Evolutionary conservation across 2,113 vertebrate genomes (phyloP).

Genomic region (Phocoena sinus): DNA sequence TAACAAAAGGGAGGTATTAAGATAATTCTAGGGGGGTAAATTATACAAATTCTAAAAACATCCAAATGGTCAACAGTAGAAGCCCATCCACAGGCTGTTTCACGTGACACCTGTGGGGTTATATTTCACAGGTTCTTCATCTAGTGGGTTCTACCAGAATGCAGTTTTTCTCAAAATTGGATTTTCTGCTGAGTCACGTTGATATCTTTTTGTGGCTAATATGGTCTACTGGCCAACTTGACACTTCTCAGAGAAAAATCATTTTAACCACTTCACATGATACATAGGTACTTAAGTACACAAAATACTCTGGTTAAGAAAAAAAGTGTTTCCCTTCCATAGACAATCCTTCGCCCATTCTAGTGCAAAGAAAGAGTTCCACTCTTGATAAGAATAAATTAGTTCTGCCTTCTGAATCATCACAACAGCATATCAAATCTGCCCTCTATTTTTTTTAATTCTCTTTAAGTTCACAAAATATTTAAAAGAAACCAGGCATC

Average conservation of each 20-base stretch:
- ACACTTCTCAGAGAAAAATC: slow-evolving; percentile 4
- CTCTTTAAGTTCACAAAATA: not conserved
- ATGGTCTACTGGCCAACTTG: not conserved
- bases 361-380: not conserved
- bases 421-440: not conserved
- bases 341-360: not conserved
- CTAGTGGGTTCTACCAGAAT: not conserved
- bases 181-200: not conserved
- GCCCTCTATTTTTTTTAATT: not conserved
- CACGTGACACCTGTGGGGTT: not conserved
- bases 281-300: not conserved
- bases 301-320: not conserved
- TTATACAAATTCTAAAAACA: not conserved
- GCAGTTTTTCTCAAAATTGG: not conserved
- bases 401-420: not conserved
- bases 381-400: not conserved
- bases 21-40: not conserved
- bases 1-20: not conserved
- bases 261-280: not conserved
- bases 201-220: not conserved
- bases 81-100: not conserved
- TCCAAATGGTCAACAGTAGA: not conserved
- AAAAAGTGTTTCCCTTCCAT: not conserved
- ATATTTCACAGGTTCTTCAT: not conserved
- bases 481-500: not conserved